A percentile compares a stretch with the other conserved stretches of the same genome.
These are phyloP conservation scores for Drosophila anceps DNA, from an alignment of 2,888 invertebrate species.

Conservation along the genomic window DNA sequence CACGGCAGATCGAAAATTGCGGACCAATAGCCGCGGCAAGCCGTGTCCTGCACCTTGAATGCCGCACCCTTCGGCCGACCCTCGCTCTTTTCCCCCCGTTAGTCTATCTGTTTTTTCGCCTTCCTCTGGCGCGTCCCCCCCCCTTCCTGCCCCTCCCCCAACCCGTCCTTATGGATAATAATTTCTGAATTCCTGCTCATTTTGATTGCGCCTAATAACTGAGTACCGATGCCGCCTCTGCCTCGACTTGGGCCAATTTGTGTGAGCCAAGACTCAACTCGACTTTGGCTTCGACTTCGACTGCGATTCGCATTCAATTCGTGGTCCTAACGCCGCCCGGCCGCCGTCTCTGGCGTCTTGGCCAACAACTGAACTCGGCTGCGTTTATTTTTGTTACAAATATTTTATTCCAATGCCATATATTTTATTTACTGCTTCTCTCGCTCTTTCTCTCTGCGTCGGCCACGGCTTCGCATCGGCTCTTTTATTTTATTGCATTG, in stretches of 20 bases:
- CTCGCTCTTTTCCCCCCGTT: neutral
- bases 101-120: neutral
- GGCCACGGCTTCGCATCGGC: slow-evolving; percentile 51
- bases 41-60: slow-evolving; percentile 59
- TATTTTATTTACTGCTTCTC: slow-evolving; percentile 73
- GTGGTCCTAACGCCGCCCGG: slow-evolving; percentile 48
- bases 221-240: slow-evolving; percentile 78
- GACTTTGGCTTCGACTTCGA: slow-evolving; percentile 18
- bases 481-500: slow-evolving; percentile 83
- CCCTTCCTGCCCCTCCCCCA: no score
- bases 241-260: slow-evolving; percentile 50
- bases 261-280: slow-evolving; percentile 31
- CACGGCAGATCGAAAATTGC: slow-evolving; percentile 76
- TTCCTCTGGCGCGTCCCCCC: neutral
- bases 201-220: slow-evolving; percentile 82
- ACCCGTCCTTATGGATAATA: slow-evolving; percentile 80
- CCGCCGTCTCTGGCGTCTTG: slow-evolving; percentile 32
- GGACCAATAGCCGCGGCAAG: slow-evolving; percentile 41
- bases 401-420: slow-evolving; percentile 82
- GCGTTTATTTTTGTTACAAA: slow-evolving; percentile 82
- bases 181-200: slow-evolving; percentile 81
- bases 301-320: slow-evolving; percentile 19
- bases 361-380: slow-evolving; percentile 25
- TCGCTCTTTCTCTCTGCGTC: slow-evolving; percentile 6
- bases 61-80: slow-evolving; percentile 12